A percentile compares a stretch with the other conserved stretches of the same genome.
These are phyloP conservation scores for Hyles euphorbiae DNA, from an alignment of 1,140 invertebrate genomes.

Conservation along the genomic window DNA sequence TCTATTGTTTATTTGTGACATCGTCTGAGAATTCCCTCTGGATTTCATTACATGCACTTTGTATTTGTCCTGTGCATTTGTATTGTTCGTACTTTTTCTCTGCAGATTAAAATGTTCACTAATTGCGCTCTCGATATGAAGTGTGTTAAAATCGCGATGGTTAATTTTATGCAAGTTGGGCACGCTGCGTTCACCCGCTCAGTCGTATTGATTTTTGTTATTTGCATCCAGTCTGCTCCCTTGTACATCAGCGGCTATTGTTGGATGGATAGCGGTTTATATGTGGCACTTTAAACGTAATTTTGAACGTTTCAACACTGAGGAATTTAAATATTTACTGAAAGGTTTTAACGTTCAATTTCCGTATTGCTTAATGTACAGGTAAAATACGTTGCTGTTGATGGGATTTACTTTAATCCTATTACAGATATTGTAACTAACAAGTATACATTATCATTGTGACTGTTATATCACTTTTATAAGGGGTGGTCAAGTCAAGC, in stretches of 20 bases:
- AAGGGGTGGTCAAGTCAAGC: too few species aligned
- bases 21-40: slow-evolving; percentile 50
- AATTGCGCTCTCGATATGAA: slow-evolving; percentile 14
- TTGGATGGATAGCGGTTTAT: slow-evolving; percentile 61
- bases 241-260: slow-evolving; percentile 63
- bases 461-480: too few species aligned
- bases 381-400: too few species aligned
- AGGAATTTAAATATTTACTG: too few species aligned
- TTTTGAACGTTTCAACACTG: neutral
- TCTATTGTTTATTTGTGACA: slow-evolving; percentile 57
- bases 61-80: slow-evolving; percentile 9
- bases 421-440: too few species aligned
- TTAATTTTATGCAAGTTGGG: slow-evolving; percentile 66
- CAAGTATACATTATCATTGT: too few species aligned
- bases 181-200: slow-evolving; percentile 46
- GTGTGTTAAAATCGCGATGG: slow-evolving; percentile 44
- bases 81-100: slow-evolving; percentile 1
- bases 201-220: slow-evolving; percentile 72
- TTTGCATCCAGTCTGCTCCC: slow-evolving; percentile 70
- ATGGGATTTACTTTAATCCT: too few species aligned
- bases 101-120: too few species aligned
- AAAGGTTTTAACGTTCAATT: too few species aligned
- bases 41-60: slow-evolving; percentile 20
- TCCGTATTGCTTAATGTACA: too few species aligned
- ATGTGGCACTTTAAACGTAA: slow-evolving; percentile 7